Evolutionary conservation across 2,797 vertebrate genomes (phyloP).

Genomic region (Bradypus variegatus): DNA sequence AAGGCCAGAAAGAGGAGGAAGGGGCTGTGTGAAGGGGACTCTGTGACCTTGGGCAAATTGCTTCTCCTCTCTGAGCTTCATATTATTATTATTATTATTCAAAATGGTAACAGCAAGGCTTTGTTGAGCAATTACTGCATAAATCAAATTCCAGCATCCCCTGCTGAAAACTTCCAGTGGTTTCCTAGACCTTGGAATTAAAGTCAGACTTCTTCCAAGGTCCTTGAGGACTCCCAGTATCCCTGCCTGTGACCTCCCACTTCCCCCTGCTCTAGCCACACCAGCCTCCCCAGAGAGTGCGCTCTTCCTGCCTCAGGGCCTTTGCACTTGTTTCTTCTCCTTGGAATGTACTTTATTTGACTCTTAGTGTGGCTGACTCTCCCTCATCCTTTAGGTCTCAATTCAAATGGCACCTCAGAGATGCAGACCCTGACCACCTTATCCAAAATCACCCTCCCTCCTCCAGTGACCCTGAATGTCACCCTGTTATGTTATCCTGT

Average conservation of each 20-base stretch:
- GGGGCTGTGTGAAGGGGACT: slow-evolving; percentile 18
- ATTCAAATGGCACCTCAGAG: background rate
- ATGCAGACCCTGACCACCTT: background rate
- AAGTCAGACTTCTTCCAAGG: background rate
- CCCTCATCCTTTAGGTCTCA: background rate
- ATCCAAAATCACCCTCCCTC: background rate
- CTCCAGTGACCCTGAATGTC: background rate
- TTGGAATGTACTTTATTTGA: background rate
- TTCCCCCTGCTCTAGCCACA: background rate
- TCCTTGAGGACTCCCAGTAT: background rate
- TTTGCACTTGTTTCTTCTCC: slow-evolving; percentile 55
- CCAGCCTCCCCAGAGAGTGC: background rate
- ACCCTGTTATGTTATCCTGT: background rate
- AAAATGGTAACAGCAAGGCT: slow-evolving; percentile 43
- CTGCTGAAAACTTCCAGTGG: slow-evolving; percentile 30
- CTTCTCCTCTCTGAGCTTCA: slow-evolving; percentile 40
- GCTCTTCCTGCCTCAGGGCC: slow-evolving; percentile 49
- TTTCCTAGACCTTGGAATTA: slow-evolving; percentile 40
- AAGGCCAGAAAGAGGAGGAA: slow-evolving; percentile 24
- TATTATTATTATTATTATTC: slow-evolving; percentile 26
- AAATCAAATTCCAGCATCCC: slow-evolving; percentile 35
- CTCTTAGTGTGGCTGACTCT: background rate
- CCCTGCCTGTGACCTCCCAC: background rate
- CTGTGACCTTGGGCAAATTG: slow-evolving; percentile 48
- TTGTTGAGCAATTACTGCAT: slow-evolving; percentile 57